Conservation (phyloP, 2,888 invertebrate genomes). For the Epinotia brunnichana region DNA sequence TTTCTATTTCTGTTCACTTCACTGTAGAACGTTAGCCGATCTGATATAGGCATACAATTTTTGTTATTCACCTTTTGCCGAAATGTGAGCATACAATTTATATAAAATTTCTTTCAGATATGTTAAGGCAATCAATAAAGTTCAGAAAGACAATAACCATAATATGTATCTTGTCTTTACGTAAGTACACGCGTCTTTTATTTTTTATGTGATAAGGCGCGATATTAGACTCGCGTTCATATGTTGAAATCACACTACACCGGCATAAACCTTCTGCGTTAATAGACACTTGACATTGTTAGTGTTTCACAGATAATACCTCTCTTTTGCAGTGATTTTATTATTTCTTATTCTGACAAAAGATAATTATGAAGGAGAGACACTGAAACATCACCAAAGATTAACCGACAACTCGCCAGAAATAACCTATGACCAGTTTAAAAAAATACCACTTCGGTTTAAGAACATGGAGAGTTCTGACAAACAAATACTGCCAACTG, state of each 20-base stretch:
- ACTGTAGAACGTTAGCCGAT: constrained; percentile 19
- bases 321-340: constrained; percentile 66
- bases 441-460: constrained; percentile 60
- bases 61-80: constrained; percentile 25
- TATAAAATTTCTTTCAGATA: constrained; percentile 62
- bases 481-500: constrained; percentile 55
- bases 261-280: not conserved
- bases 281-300: not conserved
- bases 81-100: constrained; percentile 65
- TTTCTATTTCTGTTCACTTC: constrained; percentile 21
- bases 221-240: not conserved
- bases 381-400: constrained; percentile 57
- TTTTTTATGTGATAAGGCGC: not conserved
- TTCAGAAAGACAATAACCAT: constrained; percentile 74
- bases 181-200: constrained; percentile 60
- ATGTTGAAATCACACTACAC: not conserved
- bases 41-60: constrained; percentile 14
- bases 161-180: constrained; percentile 64
- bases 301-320: not conserved
- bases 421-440: constrained; percentile 62
- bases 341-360: constrained; percentile 67
- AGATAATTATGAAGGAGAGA: constrained; percentile 54
- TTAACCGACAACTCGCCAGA: constrained; percentile 54
- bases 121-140: constrained; percentile 77
- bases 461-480: constrained; percentile 53